Evolutionary conservation across 1,140 invertebrate species (phyloP).

Genomic region (Holotrichia oblita): DNA sequence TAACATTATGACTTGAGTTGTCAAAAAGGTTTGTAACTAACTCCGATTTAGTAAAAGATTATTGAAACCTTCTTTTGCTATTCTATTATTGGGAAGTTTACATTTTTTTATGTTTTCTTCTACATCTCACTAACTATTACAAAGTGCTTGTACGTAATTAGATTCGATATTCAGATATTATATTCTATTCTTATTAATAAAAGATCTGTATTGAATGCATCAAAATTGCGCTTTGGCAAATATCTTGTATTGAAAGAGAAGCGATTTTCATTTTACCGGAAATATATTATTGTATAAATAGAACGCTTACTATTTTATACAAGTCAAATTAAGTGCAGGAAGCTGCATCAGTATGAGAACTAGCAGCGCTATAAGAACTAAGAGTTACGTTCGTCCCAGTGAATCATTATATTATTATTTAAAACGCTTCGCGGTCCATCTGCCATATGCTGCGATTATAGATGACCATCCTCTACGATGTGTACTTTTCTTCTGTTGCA

Average conservation of each 20-base stretch:
- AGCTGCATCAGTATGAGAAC: not conserved
- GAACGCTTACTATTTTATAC: not conserved
- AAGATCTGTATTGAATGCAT: too few relatives aligned
- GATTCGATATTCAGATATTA: too few relatives aligned
- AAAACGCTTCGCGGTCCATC: not conserved
- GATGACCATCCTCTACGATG: not conserved
- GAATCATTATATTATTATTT: not conserved
- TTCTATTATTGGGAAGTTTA: too few relatives aligned
- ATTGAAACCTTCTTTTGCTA: too few relatives aligned
- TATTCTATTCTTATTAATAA: too few relatives aligned
- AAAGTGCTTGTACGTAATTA: too few relatives aligned
- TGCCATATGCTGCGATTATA: not conserved
- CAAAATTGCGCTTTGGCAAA: too few relatives aligned
- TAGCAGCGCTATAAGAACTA: not conserved
- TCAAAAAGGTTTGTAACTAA: too few relatives aligned
- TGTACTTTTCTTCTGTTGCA: not conserved
- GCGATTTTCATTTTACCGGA: not conserved
- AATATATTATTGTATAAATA: not conserved
- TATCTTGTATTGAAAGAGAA: not conserved
- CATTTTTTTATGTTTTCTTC: too few relatives aligned
- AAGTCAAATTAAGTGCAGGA: not conserved
- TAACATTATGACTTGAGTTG: too few relatives aligned
- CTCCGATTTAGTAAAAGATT: too few relatives aligned
- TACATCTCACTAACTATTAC: too few relatives aligned
- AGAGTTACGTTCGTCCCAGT: not conserved